Conservation (phyloP, 2,888 invertebrate genomes). For the Luperina testacea region DNA sequence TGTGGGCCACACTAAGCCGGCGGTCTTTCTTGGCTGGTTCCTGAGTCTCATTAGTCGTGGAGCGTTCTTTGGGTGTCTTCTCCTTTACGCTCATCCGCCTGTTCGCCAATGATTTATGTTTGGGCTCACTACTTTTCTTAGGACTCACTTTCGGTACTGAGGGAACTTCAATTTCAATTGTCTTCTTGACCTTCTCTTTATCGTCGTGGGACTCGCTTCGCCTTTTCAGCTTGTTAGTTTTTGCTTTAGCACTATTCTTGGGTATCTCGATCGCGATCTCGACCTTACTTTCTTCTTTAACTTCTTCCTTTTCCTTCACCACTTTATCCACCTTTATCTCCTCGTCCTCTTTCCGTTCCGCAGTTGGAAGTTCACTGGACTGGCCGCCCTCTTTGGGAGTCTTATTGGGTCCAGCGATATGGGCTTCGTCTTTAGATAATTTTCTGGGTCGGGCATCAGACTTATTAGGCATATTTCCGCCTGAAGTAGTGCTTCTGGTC, state of each 20-base stretch:
- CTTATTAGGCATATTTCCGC: slow-evolving; percentile 92
- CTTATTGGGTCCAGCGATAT: slow-evolving; percentile 83
- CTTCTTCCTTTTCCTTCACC: slow-evolving; percentile 50
- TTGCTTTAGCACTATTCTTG: slow-evolving; percentile 76
- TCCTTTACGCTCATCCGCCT: slow-evolving; percentile 74
- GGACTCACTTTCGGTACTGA: slow-evolving; percentile 74
- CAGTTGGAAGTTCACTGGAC: slow-evolving; percentile 90
- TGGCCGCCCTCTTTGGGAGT: slow-evolving; percentile 90
- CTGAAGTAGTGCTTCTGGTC: slow-evolving; percentile 92
- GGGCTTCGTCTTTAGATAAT: slow-evolving; percentile 85
- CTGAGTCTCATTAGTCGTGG: slow-evolving; percentile 67
- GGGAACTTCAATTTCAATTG: slow-evolving; percentile 60
- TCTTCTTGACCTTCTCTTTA: slow-evolving; percentile 73
- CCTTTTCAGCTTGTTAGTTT: slow-evolving; percentile 67
- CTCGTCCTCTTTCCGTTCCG: slow-evolving; percentile 92
- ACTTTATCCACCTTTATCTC: slow-evolving; percentile 83
- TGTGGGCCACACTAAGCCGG: slow-evolving; percentile 60
- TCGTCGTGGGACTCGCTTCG: slow-evolving; percentile 80
- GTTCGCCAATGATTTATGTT: slow-evolving; percentile 71
- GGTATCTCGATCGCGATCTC: slow-evolving; percentile 57
- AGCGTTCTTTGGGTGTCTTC: slow-evolving; percentile 66
- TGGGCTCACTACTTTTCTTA: slow-evolving; percentile 75
- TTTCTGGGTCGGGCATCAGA: slow-evolving; percentile 89
- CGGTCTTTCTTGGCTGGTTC: slow-evolving; percentile 66
- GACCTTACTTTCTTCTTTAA: slow-evolving; percentile 48